Base-by-base conservation (phyloP, 2,797 vertebrate species). In the Myripristis murdjan region DNA sequence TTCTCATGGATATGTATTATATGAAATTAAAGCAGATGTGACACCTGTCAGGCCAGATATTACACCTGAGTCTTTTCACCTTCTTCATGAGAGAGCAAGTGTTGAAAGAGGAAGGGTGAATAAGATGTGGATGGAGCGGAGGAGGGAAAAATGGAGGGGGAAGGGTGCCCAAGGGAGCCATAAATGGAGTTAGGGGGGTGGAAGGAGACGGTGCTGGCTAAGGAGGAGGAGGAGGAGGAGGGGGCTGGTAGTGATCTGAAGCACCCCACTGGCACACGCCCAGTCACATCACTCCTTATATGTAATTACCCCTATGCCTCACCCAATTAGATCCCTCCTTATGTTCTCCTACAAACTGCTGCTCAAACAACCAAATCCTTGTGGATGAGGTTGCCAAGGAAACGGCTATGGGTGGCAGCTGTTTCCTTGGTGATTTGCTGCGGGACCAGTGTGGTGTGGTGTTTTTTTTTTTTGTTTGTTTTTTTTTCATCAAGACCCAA, bases 341-440 rank as follows among this genome's bases (percentile, higher is more conserved):
- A 37, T 77, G 70, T 37, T 57, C 64, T 55, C 56, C 52, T 58
- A 83, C 73, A 71, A 90, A 79, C 75, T 18, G 70, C 78, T 63
- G 68, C 67, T 86, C 88, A 71, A 63, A 84, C 80, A 77, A 78
- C 72, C 67, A 79, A 84, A 81, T 90, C 87, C 89, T 89, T 64
- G 57, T 56, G 56, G 82, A 89, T 83, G 86, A 72, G 72, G 93
- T 95, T 94, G 87, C 90, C 85, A 90, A 66, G 93, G 93, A 85
- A 92, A 95, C 92, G 64, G 81, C 75, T 73, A 82, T 74, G 89
- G 90, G 88, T 89, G 91, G 91, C 91, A 91, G 91, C 87, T 90
- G 93, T 93, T 94, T 89, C 94, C 90, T 82, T 91, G 93, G 93
- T 90, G 93, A 93, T 90, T 84, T 88, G 82, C 87, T 64, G 75